These are phyloP conservation scores for Drymonia ruficornis DNA, from an alignment of 2,888 invertebrate species.

Conservation along the genomic window DNA sequence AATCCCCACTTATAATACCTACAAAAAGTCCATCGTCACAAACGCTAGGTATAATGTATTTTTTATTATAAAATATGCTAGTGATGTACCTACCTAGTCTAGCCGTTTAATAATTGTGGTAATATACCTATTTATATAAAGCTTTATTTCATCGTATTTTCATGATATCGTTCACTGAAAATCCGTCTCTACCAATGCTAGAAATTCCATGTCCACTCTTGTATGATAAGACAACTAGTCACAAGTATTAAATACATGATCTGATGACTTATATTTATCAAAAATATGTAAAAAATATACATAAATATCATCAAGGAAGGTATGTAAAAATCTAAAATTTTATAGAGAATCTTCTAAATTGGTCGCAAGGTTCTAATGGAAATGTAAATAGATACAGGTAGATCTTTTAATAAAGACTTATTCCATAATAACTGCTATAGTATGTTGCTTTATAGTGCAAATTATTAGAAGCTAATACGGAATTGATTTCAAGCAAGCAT, in stretches of 20 bases:
- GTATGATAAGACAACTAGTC: slow-evolving; percentile 3
- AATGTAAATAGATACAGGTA: background rate
- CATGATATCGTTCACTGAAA: background rate
- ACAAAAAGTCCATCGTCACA: no score
- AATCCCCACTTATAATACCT: no score
- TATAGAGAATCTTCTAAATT: background rate
- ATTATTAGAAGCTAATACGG: background rate
- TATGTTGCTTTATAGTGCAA: background rate
- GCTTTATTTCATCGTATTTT: no score
- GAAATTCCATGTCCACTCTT: slow-evolving; percentile 39
- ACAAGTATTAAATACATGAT: background rate
- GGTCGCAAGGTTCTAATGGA: background rate
- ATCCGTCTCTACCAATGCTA: slow-evolving; percentile 32
- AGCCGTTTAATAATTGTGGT: no score
- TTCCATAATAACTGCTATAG: no score
- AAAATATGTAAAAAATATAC: background rate
- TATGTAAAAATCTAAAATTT: background rate
- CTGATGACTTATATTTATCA: background rate
- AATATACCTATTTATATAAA: no score
- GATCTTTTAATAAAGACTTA: no score
- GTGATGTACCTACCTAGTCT: no score
- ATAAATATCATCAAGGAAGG: background rate
- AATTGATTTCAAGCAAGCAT: background rate
- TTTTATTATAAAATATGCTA: no score
- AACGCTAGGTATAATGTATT: no score